Evolutionary conservation across 2,113 vertebrate genomes (phyloP), one percentile per base, ranked within the genome.

Genomic region (Zosterops lateralis): DNA sequence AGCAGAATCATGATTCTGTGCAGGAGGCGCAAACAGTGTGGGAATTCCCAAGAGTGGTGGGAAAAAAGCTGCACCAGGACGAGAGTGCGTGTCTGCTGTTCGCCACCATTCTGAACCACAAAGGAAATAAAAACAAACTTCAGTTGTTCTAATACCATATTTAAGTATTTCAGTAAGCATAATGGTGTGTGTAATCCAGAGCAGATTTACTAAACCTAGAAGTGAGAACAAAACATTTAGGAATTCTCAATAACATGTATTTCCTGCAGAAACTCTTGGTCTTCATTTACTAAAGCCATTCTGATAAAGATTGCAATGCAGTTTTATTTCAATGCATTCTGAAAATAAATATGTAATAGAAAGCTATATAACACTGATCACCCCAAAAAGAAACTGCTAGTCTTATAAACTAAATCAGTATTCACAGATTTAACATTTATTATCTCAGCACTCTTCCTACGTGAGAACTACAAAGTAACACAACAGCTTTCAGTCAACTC

Each of bases 91-190:
- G 45, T 99, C 99, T 21, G 97, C 84, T n/a, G 98, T 85, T 93
- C 98, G 97, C 99, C 98, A 99, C 98, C 98, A 99, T 87, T 99
- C 99, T 98, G 97, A 66, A 97, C 48, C 94, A 1, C 94, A 96
- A 95, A 92, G 86, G 47, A 92, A 87, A 90, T 21, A 90, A 85
- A 91, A 77, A 26, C 42, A 96, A 72, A 66, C n/a, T 50, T 90
- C 74, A 93, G 51, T 36, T 64, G 13, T 36, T 89, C 31, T 10
- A 81, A 17, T 10, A 26, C 13, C 5, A 4, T 4, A 62, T 26
- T 48, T 19, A 36, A 51, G 15, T 32, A 34, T 15, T 70, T 53
- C 25, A 29, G 22, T 21, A 86, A 83, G 28, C 22, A 34, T 16
- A 34, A 10, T 72, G 51, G 22, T 26, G 13, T 32, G 22, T 12